These are phyloP conservation scores for Tetraneura akinire DNA, from an alignment of 1,140 invertebrate species.

Conservation along the genomic window DNA sequence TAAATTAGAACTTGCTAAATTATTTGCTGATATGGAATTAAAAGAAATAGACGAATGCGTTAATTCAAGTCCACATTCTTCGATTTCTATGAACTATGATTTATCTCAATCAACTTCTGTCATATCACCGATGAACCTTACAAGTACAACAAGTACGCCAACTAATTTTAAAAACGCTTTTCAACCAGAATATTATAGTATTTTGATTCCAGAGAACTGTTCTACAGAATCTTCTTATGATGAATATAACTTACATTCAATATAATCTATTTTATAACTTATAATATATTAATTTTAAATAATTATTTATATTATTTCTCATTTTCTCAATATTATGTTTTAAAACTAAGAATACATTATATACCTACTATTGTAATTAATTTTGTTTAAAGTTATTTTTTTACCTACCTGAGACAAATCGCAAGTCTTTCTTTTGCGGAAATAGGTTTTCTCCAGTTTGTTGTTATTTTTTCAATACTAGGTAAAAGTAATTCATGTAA, in stretches of 20 bases:
- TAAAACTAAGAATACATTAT: no score
- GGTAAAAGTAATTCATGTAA: conserved; percentile 2
- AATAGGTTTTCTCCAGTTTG: conserved; percentile 33
- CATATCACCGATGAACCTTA: no score
- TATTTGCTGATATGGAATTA: conserved; percentile 20
- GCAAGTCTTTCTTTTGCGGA: conserved; percentile 11
- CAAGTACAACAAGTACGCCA: no score
- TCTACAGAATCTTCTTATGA: not conserved
- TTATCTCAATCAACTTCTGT: not conserved
- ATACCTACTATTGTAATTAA: no score
- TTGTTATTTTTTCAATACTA: conserved; percentile 26
- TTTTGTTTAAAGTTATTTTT: no score
- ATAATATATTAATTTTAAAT: no score
- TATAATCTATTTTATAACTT: no score
- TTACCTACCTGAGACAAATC: conserved; percentile 5
- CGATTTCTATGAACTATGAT: conserved; percentile 1
- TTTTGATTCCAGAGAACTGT: not conserved
- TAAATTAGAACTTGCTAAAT: conserved; percentile 31
- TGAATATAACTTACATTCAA: not conserved
- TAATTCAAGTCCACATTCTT: not conserved
- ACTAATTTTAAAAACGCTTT: no score
- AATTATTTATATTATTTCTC: no score
- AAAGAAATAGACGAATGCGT: conserved; percentile 10
- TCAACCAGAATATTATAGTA: not conserved
- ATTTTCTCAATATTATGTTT: no score